Percentiles rank a stretch among this genome's conserved stretches.
Conservation (phyloP, 2,797 vertebrate species). For the Spinibarbus caldwelli region DNA sequence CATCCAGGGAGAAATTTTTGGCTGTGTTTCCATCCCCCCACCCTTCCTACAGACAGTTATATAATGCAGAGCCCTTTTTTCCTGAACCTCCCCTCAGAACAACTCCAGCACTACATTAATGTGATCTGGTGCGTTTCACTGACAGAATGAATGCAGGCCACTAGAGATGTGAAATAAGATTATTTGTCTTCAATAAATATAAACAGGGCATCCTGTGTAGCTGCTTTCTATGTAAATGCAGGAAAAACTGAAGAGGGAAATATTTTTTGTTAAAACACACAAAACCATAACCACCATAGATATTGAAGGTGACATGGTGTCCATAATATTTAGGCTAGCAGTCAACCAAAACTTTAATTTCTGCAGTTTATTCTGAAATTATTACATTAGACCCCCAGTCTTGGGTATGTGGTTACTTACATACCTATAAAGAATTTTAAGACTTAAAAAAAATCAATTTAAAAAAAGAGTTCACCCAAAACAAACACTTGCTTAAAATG, state of each 20-base stretch:
- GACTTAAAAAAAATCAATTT: neutral
- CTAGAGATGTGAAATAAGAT: conserved; percentile 28
- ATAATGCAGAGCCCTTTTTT: conserved; percentile 35
- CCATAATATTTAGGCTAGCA: neutral
- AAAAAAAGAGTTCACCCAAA: neutral
- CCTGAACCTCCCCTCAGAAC: conserved; percentile 23
- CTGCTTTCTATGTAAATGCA: neutral
- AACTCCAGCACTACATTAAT: neutral
- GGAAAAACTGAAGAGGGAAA: neutral
- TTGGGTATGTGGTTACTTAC: neutral
- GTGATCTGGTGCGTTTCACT: neutral
- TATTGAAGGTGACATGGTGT: neutral
- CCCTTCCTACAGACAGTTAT: conserved; percentile 39
- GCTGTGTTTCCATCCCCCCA: conserved; percentile 18
- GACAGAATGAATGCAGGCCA: conserved; percentile 25
- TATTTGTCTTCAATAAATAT: neutral
- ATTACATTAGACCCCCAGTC: neutral
- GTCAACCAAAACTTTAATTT: neutral
- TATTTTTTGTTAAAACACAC: neutral
- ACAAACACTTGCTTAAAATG: neutral
- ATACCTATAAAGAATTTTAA: no score
- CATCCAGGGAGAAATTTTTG: conserved; percentile 37
- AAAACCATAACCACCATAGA: neutral
- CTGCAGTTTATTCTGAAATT: neutral
- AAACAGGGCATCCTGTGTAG: neutral